Conservation (phyloP, 2,888 invertebrate genomes). For the Pyrrhosoma nymphula region DNA sequence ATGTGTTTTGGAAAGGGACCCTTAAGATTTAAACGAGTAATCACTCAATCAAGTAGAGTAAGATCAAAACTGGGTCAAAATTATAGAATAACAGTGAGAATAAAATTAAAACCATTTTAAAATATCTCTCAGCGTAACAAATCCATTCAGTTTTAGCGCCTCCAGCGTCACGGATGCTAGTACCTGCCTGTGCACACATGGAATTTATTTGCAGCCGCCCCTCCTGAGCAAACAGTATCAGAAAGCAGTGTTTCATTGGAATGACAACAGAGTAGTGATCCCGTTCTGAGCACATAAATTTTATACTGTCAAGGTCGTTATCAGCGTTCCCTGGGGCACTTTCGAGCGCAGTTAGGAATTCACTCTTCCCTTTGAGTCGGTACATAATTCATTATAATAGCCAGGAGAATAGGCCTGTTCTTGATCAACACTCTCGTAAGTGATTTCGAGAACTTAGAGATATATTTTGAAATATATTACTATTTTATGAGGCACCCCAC, state of each 20-base stretch:
- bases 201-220: no score
- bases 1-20: no score
- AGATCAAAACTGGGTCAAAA: no score
- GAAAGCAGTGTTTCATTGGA: not conserved
- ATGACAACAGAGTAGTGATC: not conserved
- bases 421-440: constrained; percentile 5
- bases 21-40: no score
- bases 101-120: no score
- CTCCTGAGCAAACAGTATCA: not conserved
- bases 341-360: not conserved
- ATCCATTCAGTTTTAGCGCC: no score
- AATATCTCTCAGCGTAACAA: no score
- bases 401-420: not conserved
- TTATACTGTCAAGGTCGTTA: not conserved
- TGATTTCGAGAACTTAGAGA: not conserved
- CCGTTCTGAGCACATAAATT: not conserved
- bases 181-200: no score
- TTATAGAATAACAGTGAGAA: not conserved
- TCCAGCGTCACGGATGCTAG: no score
- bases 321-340: not conserved
- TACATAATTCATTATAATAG: constrained; percentile 15
- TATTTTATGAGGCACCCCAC: not conserved
- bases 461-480: constrained; percentile 3
- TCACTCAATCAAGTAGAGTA: no score
- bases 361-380: not conserved